Evolutionary conservation across 2,113 vertebrate species (phyloP), one percentile per base, ranked within the genome.

Genomic region (Petroica traversi): DNA sequence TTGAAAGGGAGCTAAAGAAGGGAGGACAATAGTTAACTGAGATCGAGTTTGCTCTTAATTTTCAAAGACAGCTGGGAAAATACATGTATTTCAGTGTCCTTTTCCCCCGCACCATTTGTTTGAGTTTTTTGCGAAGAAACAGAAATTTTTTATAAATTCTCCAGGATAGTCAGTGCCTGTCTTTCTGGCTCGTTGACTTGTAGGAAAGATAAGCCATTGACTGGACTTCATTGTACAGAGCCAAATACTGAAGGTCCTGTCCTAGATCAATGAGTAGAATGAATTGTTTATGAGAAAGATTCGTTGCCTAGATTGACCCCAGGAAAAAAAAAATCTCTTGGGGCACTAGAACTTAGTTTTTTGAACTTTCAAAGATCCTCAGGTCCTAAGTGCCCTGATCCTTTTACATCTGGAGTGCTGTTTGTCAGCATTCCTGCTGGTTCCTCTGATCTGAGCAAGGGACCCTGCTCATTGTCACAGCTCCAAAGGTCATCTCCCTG

Each of bases 71-170:
- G 6, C 14, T 51, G 69, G 26, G 40, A 58, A 43, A 43, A 43
- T 31, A 29, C 29, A 5, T 14, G 10, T 40, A 3, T n/a, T 59
- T n/a, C 18, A 5, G 15, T 8, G 17, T 28, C 36, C 41, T 77
- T 29, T 4, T 3, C 3, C 9, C 15, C 9, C 5, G n/a, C 34
- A 4, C 12, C 6, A 2, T 38, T 66, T 55, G 13, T 59, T 57
- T 36, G 23, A 6, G 0, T 19, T 58, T 76, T 45, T 43, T 62
- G 24, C 58, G 31, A 62, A 33, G 45, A 38, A 71, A 52, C 12
- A 55, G 12, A 14, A 81, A 38, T 40, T 22, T 12, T 67, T 62
- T 67, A 14, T 41, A 8, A 33, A n/a, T 33, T 31, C 61, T 16
- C 54, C 24, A 12, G 74, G n/a, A 5, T 4, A 45, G 55, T 75